Percentiles rank a stretch among this genome's conserved stretches.
phyloP scores from a whole-genome alignment of 2,888 invertebrate genomes.

The Drosophila conformis region DNA sequence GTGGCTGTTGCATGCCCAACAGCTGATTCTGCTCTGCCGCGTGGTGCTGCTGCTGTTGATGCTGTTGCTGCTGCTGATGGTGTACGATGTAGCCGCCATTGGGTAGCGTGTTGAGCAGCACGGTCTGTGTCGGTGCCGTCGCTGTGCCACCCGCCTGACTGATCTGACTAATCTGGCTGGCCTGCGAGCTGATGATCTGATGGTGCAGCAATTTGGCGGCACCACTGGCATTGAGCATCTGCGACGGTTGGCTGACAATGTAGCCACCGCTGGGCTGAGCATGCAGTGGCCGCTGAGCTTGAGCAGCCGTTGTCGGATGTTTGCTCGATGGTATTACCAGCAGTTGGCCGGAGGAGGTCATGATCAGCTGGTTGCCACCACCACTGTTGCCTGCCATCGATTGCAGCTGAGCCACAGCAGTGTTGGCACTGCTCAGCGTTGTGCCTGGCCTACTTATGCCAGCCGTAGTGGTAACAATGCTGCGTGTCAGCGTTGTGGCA shows the following conservation, averaged over 20 bases:
- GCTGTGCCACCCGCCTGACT: conserved; percentile 43
- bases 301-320: conserved; percentile 54
- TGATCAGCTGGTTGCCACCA: conserved; percentile 82
- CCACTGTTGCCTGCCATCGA: conserved; percentile 73
- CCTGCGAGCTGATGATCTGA: conserved; percentile 69
- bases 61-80: conserved; percentile 87
- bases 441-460: conserved; percentile 88
- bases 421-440: conserved; percentile 46
- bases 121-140: conserved; percentile 87
- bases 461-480: conserved; percentile 91
- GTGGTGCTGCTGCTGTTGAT: conserved; percentile 87
- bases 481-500: conserved; percentile 86
- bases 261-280: conserved; percentile 59
- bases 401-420: conserved; percentile 71
- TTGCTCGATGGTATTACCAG: conserved; percentile 82
- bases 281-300: conserved; percentile 52
- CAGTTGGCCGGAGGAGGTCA: conserved; percentile 85
- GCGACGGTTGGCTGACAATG: conserved; percentile 57
- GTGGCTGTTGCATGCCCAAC: conserved; percentile 71
- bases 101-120: conserved; percentile 92
- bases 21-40: conserved; percentile 69
- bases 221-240: conserved; percentile 53
- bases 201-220: conserved; percentile 65
- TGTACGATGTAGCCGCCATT: conserved; percentile 92
- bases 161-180: conserved; percentile 50